phyloP scores from a whole-genome alignment of 2,113 vertebrate genomes.

The Trichechus manatus region DNA sequence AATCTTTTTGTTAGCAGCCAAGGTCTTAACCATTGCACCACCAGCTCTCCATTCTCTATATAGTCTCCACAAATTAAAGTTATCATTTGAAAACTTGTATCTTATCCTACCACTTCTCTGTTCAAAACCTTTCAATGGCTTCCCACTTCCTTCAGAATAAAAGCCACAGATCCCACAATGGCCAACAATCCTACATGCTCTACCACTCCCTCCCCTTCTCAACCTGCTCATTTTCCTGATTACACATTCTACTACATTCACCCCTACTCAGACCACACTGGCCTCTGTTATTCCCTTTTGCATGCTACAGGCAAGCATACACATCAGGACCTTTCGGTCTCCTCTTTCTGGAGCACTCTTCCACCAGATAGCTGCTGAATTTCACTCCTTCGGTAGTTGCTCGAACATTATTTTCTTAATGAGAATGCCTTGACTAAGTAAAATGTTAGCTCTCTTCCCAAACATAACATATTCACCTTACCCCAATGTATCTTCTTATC shows the following conservation, averaged over 20 bases:
- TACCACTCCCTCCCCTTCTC: too few species aligned
- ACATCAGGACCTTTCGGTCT: not conserved
- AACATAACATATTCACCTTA: not conserved
- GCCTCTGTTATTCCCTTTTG: not conserved
- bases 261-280: not conserved
- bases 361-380: not conserved
- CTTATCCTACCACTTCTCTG: not conserved
- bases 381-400: not conserved
- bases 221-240: not conserved
- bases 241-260: accelerated
- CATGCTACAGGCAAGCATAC: not conserved
- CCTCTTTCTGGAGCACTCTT: not conserved
- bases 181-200: accelerated
- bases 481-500: not conserved
- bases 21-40: too few species aligned
- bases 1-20: too few species aligned
- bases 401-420: not conserved
- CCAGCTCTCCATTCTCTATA: not conserved
- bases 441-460: not conserved
- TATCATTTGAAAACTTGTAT: constrained; percentile 5
- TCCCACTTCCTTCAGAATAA: not conserved
- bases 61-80: not conserved
- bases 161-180: not conserved
- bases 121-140: not conserved
- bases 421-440: not conserved